Evolutionary conservation across 2,888 invertebrate genomes (phyloP).

Genomic region (Chloromyia formosa): DNA sequence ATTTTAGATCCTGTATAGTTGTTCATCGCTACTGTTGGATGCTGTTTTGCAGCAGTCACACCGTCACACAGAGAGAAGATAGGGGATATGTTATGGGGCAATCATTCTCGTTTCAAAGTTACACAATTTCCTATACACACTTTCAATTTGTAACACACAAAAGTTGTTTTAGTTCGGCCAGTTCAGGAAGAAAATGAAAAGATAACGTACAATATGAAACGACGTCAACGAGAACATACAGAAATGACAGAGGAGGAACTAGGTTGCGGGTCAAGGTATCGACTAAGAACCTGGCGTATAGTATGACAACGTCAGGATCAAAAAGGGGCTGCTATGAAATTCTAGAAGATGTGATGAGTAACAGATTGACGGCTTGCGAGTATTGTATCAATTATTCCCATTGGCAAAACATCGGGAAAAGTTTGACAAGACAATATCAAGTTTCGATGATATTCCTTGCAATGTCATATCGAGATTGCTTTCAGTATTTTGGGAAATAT

Average conservation of each 20-base stretch:
- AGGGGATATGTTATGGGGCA: not conserved
- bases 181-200: conserved; percentile 3
- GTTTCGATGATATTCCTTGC: not conserved
- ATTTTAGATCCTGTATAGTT: conserved; percentile 2
- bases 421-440: not conserved
- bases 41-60: too few relatives aligned
- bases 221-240: not conserved
- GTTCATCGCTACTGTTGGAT: not conserved
- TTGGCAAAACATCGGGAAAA: not conserved
- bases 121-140: conserved; percentile 8
- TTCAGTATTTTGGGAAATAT: too few relatives aligned
- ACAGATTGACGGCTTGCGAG: not conserved
- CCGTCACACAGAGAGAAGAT: not conserved
- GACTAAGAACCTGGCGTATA: not conserved
- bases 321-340: not conserved
- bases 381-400: conserved; percentile 13
- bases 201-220: not conserved
- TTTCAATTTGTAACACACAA: conserved; percentile 22
- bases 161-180: conserved; percentile 1
- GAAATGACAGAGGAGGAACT: not conserved
- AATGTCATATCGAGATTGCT: not conserved
- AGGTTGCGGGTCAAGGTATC: not conserved
- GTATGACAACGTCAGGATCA: not conserved
- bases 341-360: not conserved
- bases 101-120: conserved; percentile 26